Base-by-base conservation (phyloP, 2,797 vertebrate genomes). In the Leptoclinus maculatus region DNA sequence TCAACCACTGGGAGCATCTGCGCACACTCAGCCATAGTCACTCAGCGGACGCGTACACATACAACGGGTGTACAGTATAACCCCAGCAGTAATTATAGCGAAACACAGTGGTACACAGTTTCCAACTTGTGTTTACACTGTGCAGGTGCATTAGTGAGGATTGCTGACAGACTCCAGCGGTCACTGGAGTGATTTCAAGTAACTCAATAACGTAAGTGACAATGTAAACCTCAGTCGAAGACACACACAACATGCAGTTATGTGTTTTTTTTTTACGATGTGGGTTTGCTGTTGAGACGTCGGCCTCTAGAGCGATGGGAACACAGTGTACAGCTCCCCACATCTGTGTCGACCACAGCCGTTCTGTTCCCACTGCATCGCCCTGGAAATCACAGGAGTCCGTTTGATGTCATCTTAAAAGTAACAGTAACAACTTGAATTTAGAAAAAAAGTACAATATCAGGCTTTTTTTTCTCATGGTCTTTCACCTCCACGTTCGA, bases 341-440 rank as follows among this genome's bases (percentile, higher is more conserved):
- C 47, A 45, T 85, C 78, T 54, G 29, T 57, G 53, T 5, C 17
- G 68, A 73, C 73, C 76, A 29, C 64, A 34, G 32, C 54, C 47
- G 0, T 9, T 49, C 68, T 78, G 70, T 64, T 51, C 63, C 54
- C 21, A 0, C 34, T n/a, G 60, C 5, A 14, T 36, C 19, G 19
- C 6, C 47, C 43, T 5, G 54, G 27, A 66, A 43, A 74, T 51
- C 12, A 38, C 7, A 70, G 51, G 16, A 51, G 67, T 63, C 38
- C n/a, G 34, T 78, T 27, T 41, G 34, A 76, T 56, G 34, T 68
- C 41, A 4, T 72, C 66, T 66, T 39, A 25, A 47, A 62, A 59
- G 38, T 21, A 7, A 21, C 16, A 65, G 38, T 21, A 5, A 21
- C 16, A 65, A 45, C 36, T 38, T 57, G 41, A 58, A 39, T 49